These are phyloP conservation scores for Gopherus evgoodei DNA, from an alignment of 2,113 vertebrate species.

Conservation along the genomic window DNA sequence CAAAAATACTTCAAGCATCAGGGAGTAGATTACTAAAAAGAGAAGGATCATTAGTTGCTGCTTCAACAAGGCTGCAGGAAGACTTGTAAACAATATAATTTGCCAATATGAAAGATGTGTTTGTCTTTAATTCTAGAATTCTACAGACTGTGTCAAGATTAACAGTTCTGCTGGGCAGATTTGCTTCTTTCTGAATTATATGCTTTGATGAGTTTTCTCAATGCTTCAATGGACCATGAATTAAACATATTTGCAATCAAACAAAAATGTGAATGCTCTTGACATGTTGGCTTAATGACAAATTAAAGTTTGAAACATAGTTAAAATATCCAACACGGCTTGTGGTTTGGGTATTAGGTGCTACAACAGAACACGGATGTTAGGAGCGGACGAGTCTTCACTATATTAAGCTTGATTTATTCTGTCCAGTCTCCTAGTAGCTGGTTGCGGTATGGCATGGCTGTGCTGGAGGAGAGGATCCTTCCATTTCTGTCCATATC, in stretches of 20 bases:
- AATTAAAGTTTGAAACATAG: background rate
- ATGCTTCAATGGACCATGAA: slow-evolving; percentile 34
- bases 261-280: slow-evolving; percentile 24
- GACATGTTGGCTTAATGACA: background rate
- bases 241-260: slow-evolving; percentile 57
- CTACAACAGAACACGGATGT: background rate
- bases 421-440: background rate
- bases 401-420: background rate
- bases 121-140: background rate
- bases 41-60: background rate
- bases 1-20: slow-evolving; percentile 1
- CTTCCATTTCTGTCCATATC: background rate
- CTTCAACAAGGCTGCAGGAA: background rate
- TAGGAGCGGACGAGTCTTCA: background rate
- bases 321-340: background rate
- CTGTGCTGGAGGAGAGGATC: too few relatives aligned
- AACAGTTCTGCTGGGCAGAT: slow-evolving; percentile 37
- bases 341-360: background rate
- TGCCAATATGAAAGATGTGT: background rate
- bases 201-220: background rate
- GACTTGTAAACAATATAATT: slow-evolving; percentile 4
- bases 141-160: slow-evolving; percentile 27
- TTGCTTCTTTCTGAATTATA: slow-evolving; percentile 52
- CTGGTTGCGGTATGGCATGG: rapidly evolving
- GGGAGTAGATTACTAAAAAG: slow-evolving; percentile 32